Evolutionary conservation across 2,797 vertebrate species (phyloP).

Genomic region (Carapus acus): DNA sequence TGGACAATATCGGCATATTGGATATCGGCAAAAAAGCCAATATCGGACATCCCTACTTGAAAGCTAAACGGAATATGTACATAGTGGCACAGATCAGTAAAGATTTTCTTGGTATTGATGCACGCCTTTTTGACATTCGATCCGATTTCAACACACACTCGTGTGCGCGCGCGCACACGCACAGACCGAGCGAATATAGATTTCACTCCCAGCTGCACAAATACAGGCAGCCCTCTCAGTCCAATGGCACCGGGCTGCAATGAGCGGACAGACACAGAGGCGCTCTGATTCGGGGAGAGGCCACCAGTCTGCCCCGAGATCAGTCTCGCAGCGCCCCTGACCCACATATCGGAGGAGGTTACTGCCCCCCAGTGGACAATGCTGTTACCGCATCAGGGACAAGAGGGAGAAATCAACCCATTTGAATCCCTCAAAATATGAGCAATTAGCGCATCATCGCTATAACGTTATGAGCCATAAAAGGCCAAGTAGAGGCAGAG

Average conservation of each 20-base stretch:
- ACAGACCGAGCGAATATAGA: constrained; percentile 47
- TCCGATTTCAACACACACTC: constrained; percentile 12
- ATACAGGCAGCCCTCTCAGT: constrained; percentile 57
- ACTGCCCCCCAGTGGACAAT: constrained; percentile 55
- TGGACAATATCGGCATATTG: no score
- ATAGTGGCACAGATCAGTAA: no score
- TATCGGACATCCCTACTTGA: no score
- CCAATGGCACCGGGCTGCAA: constrained; percentile 47
- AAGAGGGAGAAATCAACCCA: no score
- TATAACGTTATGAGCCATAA: no score
- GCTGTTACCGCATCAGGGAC: neutral
- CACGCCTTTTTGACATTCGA: constrained; percentile 22
- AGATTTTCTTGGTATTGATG: no score
- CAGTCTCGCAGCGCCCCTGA: constrained; percentile 49
- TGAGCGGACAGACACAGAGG: constrained; percentile 50
- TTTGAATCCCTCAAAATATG: no score
- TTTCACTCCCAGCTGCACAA: constrained; percentile 66
- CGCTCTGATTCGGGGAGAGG: constrained; percentile 53
- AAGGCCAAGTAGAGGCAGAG: no score
- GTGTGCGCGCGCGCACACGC: constrained; percentile 5
- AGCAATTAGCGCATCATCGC: no score
- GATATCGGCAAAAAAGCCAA: no score
- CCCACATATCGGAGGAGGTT: constrained; percentile 51
- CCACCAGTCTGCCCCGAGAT: constrained; percentile 44
- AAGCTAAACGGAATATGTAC: no score